These are phyloP conservation scores for Chloroceryle inda DNA, from an alignment of 2,797 vertebrate species.

Conservation along the genomic window DNA sequence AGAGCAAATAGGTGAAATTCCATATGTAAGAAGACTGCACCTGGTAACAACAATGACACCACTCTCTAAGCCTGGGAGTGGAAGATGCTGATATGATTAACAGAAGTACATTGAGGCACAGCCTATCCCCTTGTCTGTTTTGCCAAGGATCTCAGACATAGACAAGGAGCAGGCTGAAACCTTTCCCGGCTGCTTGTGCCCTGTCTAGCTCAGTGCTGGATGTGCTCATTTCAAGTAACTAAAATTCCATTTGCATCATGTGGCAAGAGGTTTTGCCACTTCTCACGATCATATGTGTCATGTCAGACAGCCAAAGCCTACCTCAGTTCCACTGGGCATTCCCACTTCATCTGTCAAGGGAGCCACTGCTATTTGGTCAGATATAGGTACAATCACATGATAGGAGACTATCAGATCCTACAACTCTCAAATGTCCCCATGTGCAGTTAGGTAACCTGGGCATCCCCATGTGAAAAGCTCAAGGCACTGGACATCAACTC, in stretches of 20 bases:
- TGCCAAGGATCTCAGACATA: not conserved
- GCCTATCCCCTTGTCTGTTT: not conserved
- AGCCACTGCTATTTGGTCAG: not conserved
- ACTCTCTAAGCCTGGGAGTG: not conserved
- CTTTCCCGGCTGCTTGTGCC: not conserved
- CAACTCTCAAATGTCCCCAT: not conserved
- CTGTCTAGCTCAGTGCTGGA: not conserved
- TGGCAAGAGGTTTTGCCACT: not conserved
- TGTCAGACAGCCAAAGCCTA: not conserved
- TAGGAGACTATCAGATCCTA: not conserved
- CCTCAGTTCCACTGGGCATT: not conserved
- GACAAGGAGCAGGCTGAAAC: not conserved
- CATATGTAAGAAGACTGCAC: not conserved
- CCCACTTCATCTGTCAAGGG: not conserved
- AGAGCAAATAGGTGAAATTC: not conserved
- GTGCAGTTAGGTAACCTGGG: not conserved
- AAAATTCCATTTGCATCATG: not conserved
- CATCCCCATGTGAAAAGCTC: not conserved
- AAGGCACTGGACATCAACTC: not conserved
- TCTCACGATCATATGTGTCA: rapidly evolving
- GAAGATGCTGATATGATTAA: not conserved
- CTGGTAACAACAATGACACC: not conserved
- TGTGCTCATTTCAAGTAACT: not conserved
- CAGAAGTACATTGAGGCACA: not conserved
- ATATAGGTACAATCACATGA: not conserved